These are phyloP conservation scores for Ostrea edulis DNA, from an alignment of 1,140 invertebrate species.

Conservation along the genomic window DNA sequence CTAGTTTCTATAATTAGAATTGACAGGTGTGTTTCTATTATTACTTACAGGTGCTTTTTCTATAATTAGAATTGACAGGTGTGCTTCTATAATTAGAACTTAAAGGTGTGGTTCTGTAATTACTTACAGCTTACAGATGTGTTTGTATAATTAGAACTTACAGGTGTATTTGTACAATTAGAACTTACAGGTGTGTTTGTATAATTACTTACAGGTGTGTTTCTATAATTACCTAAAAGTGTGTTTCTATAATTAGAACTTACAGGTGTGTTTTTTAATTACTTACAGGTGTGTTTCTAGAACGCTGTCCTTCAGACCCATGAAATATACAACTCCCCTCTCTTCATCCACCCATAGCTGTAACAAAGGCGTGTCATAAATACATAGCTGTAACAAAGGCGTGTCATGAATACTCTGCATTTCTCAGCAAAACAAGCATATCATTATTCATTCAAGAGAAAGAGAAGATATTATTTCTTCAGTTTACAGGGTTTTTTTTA, in stretches of 20 bases:
- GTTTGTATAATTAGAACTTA: constrained; percentile 77
- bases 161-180: constrained; percentile 80
- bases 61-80: too few relatives aligned
- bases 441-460: too few relatives aligned
- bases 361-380: constrained; percentile 42
- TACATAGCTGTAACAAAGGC: constrained; percentile 75
- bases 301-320: constrained; percentile 79
- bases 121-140: constrained; percentile 78
- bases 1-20: too few relatives aligned
- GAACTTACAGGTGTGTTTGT: constrained; percentile 80
- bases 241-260: constrained; percentile 80
- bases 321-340: constrained; percentile 79
- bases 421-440: too few relatives aligned
- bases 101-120: too few relatives aligned
- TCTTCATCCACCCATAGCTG: constrained; percentile 80
- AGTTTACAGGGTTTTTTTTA: too few relatives aligned
- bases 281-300: constrained; percentile 81
- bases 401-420: too few relatives aligned
- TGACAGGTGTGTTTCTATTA: too few relatives aligned
- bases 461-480: too few relatives aligned
- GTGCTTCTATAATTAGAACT: too few relatives aligned
- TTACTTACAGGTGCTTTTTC: too few relatives aligned
- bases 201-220: constrained; percentile 80
- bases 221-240: constrained; percentile 80
- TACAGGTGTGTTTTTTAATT: constrained; percentile 78